Percentiles rank a stretch among this genome's conserved stretches.
phyloP scores from a whole-genome alignment of 1,140 invertebrate species.

The Drosophila pachea region DNA sequence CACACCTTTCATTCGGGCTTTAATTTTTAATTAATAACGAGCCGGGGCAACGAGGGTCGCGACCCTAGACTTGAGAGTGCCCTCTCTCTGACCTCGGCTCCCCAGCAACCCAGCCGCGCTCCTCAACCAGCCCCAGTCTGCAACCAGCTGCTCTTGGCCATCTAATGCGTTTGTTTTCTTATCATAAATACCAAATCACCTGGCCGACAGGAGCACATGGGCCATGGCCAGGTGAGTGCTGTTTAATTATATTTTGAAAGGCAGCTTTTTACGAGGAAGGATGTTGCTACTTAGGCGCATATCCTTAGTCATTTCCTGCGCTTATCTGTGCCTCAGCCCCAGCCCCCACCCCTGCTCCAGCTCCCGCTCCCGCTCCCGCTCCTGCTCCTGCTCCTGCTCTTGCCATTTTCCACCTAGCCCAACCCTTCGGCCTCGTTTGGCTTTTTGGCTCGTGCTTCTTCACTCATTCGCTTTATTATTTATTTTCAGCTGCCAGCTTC shows the following conservation, averaged over 20 bases:
- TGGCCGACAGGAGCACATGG: slow-evolving; percentile 59
- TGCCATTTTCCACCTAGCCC: not conserved
- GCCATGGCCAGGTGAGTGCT: slow-evolving; percentile 59
- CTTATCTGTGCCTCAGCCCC: slow-evolving; percentile 53
- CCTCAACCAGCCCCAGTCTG: no score
- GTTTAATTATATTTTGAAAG: slow-evolving; percentile 72
- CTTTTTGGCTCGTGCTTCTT: slow-evolving; percentile 17
- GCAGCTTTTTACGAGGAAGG: slow-evolving; percentile 33
- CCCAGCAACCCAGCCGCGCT: not conserved
- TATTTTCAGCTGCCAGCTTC: slow-evolving; percentile 50
- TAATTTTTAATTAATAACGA: slow-evolving; percentile 78
- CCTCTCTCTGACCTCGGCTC: not conserved
- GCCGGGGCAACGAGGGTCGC: slow-evolving; percentile 64
- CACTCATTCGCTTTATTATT: slow-evolving; percentile 60
- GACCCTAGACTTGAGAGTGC: slow-evolving; percentile 24
- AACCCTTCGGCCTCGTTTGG: not conserved
- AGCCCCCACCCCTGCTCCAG: not conserved
- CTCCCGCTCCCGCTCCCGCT: not conserved
- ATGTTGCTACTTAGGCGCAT: slow-evolving; percentile 74
- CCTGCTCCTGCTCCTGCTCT: no score
- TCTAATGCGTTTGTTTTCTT: slow-evolving; percentile 77
- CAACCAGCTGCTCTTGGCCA: slow-evolving; percentile 6
- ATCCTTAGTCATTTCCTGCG: slow-evolving; percentile 76
- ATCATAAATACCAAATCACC: slow-evolving; percentile 75
- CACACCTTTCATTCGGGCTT: slow-evolving; percentile 74